Evolutionary conservation across 2,797 vertebrate species (phyloP).

Genomic region (Neosilurus mollespiculum): DNA sequence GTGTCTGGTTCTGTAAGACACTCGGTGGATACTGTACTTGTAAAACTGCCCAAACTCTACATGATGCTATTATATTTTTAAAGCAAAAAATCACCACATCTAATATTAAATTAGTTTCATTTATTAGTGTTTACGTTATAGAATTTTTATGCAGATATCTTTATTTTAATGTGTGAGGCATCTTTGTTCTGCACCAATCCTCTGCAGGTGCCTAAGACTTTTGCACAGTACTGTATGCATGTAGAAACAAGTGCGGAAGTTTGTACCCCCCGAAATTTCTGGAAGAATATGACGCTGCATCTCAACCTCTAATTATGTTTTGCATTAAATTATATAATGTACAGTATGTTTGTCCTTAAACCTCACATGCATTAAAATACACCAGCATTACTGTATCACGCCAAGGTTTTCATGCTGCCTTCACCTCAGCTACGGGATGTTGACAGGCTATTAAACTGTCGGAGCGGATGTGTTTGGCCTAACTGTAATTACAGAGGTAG

Average conservation of each 20-base stretch:
- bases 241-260: not conserved
- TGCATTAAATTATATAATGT: not conserved
- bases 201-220: too few relatives aligned
- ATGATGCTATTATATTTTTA: too few relatives aligned
- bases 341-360: not conserved
- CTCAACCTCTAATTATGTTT: not conserved
- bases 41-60: too few relatives aligned
- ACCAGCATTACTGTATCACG: not conserved
- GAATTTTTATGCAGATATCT: too few relatives aligned
- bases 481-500: conserved; percentile 38
- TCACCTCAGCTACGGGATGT: conserved; percentile 13
- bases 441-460: conserved; percentile 52
- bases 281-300: not conserved
- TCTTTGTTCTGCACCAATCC: too few relatives aligned
- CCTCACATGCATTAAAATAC: not conserved
- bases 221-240: not conserved
- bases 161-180: too few relatives aligned
- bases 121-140: too few relatives aligned
- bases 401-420: not conserved
- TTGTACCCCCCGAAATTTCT: too few relatives aligned
- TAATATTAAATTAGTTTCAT: too few relatives aligned
- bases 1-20: too few relatives aligned
- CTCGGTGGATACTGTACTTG: too few relatives aligned
- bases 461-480: conserved; percentile 13
- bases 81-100: too few relatives aligned